A percentile compares a stretch with the other conserved stretches of the same genome.
phyloP scores from a whole-genome alignment of 2,888 invertebrate genomes.

The Rhamphomyia laevipes region DNA sequence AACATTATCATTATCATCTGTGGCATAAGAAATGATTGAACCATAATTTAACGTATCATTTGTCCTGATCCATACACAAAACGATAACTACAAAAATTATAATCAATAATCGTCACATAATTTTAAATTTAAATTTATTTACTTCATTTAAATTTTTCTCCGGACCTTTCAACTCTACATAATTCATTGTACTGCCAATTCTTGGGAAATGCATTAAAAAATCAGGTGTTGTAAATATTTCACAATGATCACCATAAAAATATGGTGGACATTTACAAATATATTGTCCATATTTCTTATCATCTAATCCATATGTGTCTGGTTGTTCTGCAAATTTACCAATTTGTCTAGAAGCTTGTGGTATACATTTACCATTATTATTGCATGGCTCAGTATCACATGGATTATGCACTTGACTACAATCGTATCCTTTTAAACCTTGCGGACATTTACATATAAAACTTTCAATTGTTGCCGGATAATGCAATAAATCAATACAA shows the following conservation, averaged over 20 bases:
- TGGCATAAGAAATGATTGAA: constrained; percentile 56
- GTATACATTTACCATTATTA: constrained; percentile 39
- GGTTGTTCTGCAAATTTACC: neutral
- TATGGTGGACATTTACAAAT: constrained; percentile 41
- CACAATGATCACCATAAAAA: constrained; percentile 41
- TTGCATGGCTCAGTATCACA: constrained; percentile 33
- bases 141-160: constrained; percentile 39
- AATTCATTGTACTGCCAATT: constrained; percentile 44
- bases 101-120: no score
- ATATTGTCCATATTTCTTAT: constrained; percentile 25
- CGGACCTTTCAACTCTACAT: constrained; percentile 42
- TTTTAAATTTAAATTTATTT: constrained; percentile 8
- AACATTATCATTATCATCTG: constrained; percentile 44
- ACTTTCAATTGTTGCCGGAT: constrained; percentile 35
- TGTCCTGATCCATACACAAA: constrained; percentile 54
- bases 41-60: constrained; percentile 52
- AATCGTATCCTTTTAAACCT: constrained; percentile 43
- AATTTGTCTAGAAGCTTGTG: constrained; percentile 27
- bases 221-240: constrained; percentile 38
- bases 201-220: constrained; percentile 45
- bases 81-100: constrained; percentile 38
- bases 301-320: constrained; percentile 28
- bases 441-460: constrained; percentile 44
- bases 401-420: constrained; percentile 37
- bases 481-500: constrained; percentile 37